These are phyloP conservation scores for Lutjanus argentimaculatus DNA, from an alignment of 2,797 vertebrate species.

Conservation along the genomic window DNA sequence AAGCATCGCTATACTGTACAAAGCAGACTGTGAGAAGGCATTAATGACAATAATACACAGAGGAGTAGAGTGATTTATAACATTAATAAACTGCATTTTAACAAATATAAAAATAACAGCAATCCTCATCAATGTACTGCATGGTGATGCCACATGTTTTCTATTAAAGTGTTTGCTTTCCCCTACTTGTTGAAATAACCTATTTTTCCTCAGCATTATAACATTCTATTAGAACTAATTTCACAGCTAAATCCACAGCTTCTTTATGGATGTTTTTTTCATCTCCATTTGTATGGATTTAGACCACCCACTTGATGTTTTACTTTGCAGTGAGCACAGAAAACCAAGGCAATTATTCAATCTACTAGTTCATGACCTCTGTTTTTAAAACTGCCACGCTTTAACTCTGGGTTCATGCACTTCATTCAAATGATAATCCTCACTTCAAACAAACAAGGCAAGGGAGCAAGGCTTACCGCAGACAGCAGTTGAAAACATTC, in stretches of 20 bases:
- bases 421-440: constrained; percentile 70
- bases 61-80: background rate
- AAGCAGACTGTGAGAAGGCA: no score
- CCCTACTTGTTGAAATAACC: background rate
- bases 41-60: no score
- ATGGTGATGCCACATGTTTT: background rate
- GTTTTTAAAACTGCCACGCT: constrained; percentile 37
- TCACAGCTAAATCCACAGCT: constrained; percentile 23
- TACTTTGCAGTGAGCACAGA: constrained; percentile 35
- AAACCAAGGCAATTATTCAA: constrained; percentile 63
- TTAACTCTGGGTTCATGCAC: constrained; percentile 59
- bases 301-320: constrained; percentile 53
- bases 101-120: background rate
- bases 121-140: background rate
- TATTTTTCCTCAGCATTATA: constrained; percentile 5
- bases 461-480: constrained; percentile 38
- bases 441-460: constrained; percentile 67
- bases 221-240: constrained; percentile 39
- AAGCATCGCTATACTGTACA: no score
- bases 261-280: constrained; percentile 31
- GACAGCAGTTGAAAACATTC: constrained; percentile 49
- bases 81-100: background rate
- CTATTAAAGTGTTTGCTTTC: background rate
- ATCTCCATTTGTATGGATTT: constrained; percentile 45
- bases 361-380: constrained; percentile 66